Percentiles rank a stretch among this genome's conserved stretches.
phyloP scores from a whole-genome alignment of 2,888 invertebrate species.

The Stictocephala bisonia region DNA sequence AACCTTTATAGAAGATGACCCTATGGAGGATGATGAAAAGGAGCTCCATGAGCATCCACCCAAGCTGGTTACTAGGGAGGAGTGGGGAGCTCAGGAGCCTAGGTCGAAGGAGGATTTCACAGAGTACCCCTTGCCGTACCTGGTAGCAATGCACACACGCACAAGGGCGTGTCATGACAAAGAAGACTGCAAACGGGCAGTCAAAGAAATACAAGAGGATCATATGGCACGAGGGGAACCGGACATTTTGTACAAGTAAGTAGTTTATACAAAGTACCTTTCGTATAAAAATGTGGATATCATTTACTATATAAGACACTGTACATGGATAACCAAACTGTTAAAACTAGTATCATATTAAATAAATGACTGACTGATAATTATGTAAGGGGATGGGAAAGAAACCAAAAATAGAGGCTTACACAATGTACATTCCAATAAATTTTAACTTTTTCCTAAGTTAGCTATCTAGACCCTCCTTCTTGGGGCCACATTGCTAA shows the following conservation, averaged over 20 bases:
- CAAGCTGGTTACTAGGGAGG: neutral
- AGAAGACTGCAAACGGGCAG: neutral
- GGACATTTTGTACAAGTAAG: constrained; percentile 1
- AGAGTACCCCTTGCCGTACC: neutral
- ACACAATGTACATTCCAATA: no score
- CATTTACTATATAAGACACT: no score
- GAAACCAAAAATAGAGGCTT: no score
- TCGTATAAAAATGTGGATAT: no score
- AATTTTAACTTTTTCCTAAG: no score
- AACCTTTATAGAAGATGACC: neutral
- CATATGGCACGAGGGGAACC: neutral
- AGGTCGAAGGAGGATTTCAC: neutral
- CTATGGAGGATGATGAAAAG: neutral
- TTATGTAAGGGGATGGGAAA: no score
- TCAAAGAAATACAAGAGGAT: neutral
- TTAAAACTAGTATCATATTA: no score
- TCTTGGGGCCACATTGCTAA: no score
- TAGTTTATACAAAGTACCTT: no score
- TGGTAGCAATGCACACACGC: neutral
- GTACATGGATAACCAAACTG: no score
- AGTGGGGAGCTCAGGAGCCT: neutral
- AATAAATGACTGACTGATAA: no score
- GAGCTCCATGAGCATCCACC: neutral
- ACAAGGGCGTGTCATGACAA: neutral
- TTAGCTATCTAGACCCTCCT: no score